phyloP scores from a whole-genome alignment of 2,113 vertebrate genomes.

The Trichechus manatus region DNA sequence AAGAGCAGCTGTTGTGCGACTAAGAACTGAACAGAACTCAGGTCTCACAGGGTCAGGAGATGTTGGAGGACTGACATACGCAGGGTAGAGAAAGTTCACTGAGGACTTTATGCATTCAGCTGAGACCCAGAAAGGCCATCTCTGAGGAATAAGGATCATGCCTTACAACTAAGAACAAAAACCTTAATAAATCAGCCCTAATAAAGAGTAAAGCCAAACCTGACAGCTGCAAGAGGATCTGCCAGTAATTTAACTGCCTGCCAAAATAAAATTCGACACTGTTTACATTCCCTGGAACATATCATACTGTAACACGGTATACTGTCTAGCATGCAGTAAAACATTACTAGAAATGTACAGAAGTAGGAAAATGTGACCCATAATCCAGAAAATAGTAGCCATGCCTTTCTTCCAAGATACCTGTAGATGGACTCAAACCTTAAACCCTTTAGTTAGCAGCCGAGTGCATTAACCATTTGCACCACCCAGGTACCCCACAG shows the following conservation, averaged over 20 bases:
- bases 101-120: neutral
- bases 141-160: neutral
- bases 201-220: neutral
- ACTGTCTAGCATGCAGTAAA: neutral
- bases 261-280: neutral
- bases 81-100: neutral
- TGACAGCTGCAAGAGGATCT: neutral
- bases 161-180: neutral
- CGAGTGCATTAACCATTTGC: too few species aligned
- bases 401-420: too few species aligned
- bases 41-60: neutral
- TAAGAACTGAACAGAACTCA: neutral
- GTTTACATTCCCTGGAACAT: neutral
- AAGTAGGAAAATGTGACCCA: neutral
- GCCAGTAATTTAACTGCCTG: neutral
- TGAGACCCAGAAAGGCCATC: neutral
- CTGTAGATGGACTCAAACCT: too few species aligned
- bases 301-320: neutral
- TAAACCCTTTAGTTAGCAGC: too few species aligned
- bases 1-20: too few species aligned
- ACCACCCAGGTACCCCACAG: too few species aligned
- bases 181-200: neutral
- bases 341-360: neutral
- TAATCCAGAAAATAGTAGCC: neutral
- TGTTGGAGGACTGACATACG: neutral